Base-by-base conservation (phyloP, 2,797 vertebrate genomes). In the Hydrocynus forskahlii region DNA sequence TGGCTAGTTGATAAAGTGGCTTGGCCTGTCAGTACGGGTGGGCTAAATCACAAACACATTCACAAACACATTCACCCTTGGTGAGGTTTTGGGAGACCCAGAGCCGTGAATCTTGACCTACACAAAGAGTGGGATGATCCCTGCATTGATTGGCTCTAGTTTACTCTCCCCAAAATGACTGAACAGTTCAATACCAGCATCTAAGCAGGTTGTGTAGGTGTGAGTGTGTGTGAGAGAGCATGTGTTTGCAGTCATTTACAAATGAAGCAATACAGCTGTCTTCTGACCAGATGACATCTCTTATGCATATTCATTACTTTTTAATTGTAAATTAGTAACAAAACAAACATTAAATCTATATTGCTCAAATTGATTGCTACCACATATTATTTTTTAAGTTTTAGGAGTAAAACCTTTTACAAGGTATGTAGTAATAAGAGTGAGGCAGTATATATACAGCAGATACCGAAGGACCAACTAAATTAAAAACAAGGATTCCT, bases 41-140 rank as follows among this genome's bases (percentile, higher is more conserved):
- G 10, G 84, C 72, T 90, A 83, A 91, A 90, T 91, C 86, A 88
- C 80, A 38, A 72, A 88, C 75, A 84, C 81, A 45, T 45, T 45
- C 43, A 45, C 43, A 45, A 35, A 48, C 7, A 48, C 45, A 62
- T 80, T 87, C 23, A 52, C 80, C 81, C 84, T 85, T 40, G 9
- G 86, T 85, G 83, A 85, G 90, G 87, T 88, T 93, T 92, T 88
- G 88, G 88, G 91, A 91, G 91, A 90, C 68, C 83, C 66, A 81
- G 81, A 81, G 88, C 85, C 82, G 79, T 89, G 87, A 92, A 90
- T 93, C 75, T 54, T 81, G 81, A 73, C 80, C 86, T 81, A 84
- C 89, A 87, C 87, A 75, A 45, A 52, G 87, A 40, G 91, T 92
- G 88, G 90, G 92, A 75, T 29, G 79, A 75, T 64, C 75, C 57